phyloP scores from a whole-genome alignment of 2,888 invertebrate genomes.

The Blastobasis lacticolella region DNA sequence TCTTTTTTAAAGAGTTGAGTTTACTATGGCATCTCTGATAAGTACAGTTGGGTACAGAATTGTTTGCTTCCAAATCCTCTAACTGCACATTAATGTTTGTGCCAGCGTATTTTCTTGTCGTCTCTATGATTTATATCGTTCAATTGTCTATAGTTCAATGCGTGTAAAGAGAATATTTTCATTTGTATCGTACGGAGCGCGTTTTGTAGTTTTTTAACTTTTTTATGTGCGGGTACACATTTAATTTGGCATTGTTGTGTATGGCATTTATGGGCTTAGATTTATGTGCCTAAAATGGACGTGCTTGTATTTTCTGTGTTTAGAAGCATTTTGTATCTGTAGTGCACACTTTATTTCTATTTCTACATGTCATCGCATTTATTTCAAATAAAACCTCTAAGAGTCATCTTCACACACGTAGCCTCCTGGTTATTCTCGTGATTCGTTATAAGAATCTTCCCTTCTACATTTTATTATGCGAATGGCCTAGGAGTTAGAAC shows the following conservation, averaged over 20 bases:
- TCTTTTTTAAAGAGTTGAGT: constrained; percentile 5
- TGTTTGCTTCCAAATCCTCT: constrained; percentile 7
- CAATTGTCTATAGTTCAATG: constrained; percentile 67
- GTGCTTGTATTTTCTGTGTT: constrained; percentile 25
- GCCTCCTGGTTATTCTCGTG: no score
- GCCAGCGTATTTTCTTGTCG: constrained; percentile 60
- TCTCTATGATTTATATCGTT: constrained; percentile 63
- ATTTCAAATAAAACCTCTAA: no score
- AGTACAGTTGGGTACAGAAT: constrained; percentile 20
- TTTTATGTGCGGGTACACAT: constrained; percentile 53
- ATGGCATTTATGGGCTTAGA: constrained; percentile 52
- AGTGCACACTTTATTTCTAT: no score
- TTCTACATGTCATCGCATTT: no score
- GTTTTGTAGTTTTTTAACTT: constrained; percentile 35
- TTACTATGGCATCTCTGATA: constrained; percentile 14
- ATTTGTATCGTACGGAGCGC: constrained; percentile 47
- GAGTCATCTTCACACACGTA: no score
- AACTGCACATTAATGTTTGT: constrained; percentile 24
- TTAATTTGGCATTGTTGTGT: constrained; percentile 64
- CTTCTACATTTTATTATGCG: no score
- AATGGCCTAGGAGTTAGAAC: no score
- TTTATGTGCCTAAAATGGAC: constrained; percentile 49
- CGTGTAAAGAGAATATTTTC: constrained; percentile 67
- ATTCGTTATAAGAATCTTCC: no score
- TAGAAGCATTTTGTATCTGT: neutral